Base-by-base conservation (phyloP, 2,797 vertebrate species). In the Hoplostethus atlanticus region DNA sequence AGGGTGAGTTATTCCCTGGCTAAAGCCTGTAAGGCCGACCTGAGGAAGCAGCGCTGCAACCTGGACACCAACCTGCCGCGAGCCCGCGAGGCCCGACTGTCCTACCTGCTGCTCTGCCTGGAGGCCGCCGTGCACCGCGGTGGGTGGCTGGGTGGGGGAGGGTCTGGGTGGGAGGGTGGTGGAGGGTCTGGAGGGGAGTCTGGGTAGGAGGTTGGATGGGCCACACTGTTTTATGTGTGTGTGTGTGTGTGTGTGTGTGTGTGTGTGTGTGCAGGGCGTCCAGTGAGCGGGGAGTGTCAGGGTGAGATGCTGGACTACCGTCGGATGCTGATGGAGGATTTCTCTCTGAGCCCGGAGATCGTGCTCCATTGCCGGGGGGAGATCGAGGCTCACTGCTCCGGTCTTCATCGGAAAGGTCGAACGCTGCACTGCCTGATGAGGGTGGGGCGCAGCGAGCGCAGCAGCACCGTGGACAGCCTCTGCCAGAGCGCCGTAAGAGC, bases 311-410 rank as follows among this genome's bases (percentile, higher is more conserved):
- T 99, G 90, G 98, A 99, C 87, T 99, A 99, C 91, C 88, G 98
- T 10, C 95, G 97, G 79, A 99, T 99, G 97, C 91, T 99, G 83
- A 99, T 99, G 97, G 98, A 99, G 71, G 98, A 99, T 85, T 99
- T 96, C 89, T 99, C 98, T 0, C 91, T 99, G 86, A 99, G 97
- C 82, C 98, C 98, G 0, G 98, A 99, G 82, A 99, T 99, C 62
- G 97, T 99, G 88, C 94, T 99, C 38, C 96, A 97, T 80, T 99
- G 98, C 83, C 96, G 97, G 0, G 94, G 93, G 0, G 98, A 99
- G 91, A 99, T 99, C 0, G 97, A 99, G 63, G 91, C 93, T 31
- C 97, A 98, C 82, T 99, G 98, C 90, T 98, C 97, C 0, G 98
- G 98, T 2, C 94, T 99, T 34, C 98, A 99, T 58, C 95, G 97